phyloP scores from a whole-genome alignment of 2,113 vertebrate genomes.

The Carassius carassius region DNA sequence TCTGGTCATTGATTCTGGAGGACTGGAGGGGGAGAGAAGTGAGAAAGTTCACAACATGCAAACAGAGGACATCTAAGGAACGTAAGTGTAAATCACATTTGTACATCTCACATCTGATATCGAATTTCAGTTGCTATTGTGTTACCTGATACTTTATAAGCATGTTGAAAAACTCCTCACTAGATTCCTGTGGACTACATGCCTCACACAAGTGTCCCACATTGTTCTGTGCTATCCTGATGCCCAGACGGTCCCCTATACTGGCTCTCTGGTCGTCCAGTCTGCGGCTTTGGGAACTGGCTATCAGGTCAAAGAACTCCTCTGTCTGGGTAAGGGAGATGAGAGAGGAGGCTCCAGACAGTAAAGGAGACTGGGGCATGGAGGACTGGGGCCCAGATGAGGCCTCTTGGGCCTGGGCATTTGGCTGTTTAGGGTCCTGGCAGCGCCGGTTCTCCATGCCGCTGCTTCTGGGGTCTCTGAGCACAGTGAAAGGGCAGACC shows the following conservation, averaged over 20 bases:
- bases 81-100: neutral
- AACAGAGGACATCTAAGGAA: neutral
- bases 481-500: slow-evolving; percentile 82
- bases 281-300: slow-evolving; percentile 84
- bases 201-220: slow-evolving; percentile 78
- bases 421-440: slow-evolving; percentile 73
- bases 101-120: neutral
- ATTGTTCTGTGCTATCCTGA: slow-evolving; percentile 82
- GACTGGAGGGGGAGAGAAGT: slow-evolving; percentile 70
- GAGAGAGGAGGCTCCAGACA: slow-evolving; percentile 60
- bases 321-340: slow-evolving; percentile 83
- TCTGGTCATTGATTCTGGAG: slow-evolving; percentile 85
- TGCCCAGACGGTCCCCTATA: slow-evolving; percentile 79
- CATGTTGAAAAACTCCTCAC: slow-evolving; percentile 90
- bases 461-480: slow-evolving; percentile 82
- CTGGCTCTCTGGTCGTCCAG: slow-evolving; percentile 86
- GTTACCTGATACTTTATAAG: slow-evolving; percentile 87
- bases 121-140: neutral
- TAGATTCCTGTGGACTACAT: slow-evolving; percentile 77
- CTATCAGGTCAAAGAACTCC: slow-evolving; percentile 85
- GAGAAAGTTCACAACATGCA: slow-evolving; percentile 5
- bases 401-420: slow-evolving; percentile 63
- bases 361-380: slow-evolving; percentile 36
- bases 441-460: slow-evolving; percentile 88
- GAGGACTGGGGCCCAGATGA: slow-evolving; percentile 11